These are phyloP conservation scores for Tetramorium alpestre DNA, from an alignment of 1,140 invertebrate species.

Conservation along the genomic window DNA sequence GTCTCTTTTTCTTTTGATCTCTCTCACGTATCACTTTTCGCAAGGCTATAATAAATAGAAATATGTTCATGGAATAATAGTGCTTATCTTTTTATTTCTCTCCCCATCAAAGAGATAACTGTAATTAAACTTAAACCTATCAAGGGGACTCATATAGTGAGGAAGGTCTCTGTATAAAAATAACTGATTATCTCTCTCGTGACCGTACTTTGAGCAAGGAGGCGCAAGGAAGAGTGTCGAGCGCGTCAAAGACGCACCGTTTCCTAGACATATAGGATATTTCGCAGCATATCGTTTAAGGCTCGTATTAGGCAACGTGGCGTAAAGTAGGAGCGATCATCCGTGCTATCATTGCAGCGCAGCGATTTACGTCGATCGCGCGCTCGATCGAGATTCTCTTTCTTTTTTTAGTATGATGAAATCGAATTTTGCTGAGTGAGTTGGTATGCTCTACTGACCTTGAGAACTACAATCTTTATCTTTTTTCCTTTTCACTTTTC, in stretches of 20 bases:
- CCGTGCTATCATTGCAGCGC: constrained; percentile 46
- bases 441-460: constrained; percentile 43
- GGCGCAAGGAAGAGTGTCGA: constrained; percentile 29
- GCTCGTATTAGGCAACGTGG: constrained; percentile 68
- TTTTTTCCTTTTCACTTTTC: neutral
- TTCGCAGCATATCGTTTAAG: constrained; percentile 38
- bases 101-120: neutral
- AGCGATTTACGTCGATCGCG: constrained; percentile 62
- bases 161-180: constrained; percentile 13
- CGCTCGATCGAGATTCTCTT: constrained; percentile 63
- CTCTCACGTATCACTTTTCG: neutral
- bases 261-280: constrained; percentile 49
- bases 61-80: neutral
- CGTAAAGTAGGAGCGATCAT: constrained; percentile 64
- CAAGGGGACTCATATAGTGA: neutral
- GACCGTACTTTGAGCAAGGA: constrained; percentile 56
- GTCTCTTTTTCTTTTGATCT: neutral
- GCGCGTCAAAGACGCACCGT: constrained; percentile 34
- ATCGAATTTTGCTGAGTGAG: constrained; percentile 24
- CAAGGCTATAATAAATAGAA: constrained; percentile 16
- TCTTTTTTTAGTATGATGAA: constrained; percentile 63
- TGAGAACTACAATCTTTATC: constrained; percentile 41
- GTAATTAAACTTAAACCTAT: constrained; percentile 19
- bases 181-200: constrained; percentile 25
- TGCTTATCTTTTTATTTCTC: constrained; percentile 26